Evolutionary conservation across 2,888 invertebrate genomes (phyloP).

Genomic region (Cephus nigrinus): DNA sequence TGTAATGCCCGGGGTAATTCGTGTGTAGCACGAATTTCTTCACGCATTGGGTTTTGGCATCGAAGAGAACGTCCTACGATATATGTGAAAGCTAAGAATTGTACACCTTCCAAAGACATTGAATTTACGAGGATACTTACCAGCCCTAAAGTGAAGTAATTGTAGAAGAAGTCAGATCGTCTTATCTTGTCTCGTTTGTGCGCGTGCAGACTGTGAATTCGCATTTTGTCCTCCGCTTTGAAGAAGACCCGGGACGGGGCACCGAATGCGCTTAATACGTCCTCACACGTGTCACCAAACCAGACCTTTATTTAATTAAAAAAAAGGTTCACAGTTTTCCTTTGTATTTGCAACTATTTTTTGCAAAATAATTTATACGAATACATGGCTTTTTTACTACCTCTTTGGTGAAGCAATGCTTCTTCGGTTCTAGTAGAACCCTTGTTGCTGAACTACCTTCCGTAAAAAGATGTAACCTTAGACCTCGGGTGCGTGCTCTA

Average conservation of each 20-base stretch:
- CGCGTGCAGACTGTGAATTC: slow-evolving; percentile 92
- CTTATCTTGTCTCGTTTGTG: slow-evolving; percentile 81
- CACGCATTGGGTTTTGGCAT: slow-evolving; percentile 92
- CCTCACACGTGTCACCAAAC: slow-evolving; percentile 89
- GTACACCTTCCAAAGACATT: background rate
- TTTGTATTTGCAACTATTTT: background rate
- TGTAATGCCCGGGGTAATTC: slow-evolving; percentile 99
- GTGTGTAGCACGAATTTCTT: slow-evolving; percentile 98
- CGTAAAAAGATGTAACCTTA: slow-evolving; percentile 81
- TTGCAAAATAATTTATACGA: background rate
- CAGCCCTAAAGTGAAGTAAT: slow-evolving; percentile 96
- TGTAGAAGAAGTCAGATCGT: slow-evolving; percentile 97
- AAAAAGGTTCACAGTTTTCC: background rate
- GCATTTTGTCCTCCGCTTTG: slow-evolving; percentile 99
- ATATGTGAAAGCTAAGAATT: slow-evolving; percentile 26
- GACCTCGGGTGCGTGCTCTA: slow-evolving; percentile 77
- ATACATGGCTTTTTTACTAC: slow-evolving; percentile 35
- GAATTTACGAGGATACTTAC: slow-evolving; percentile 69
- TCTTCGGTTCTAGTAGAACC: slow-evolving; percentile 61
- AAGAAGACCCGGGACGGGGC: slow-evolving; percentile 94
- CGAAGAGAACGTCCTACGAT: slow-evolving; percentile 92
- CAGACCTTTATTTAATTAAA: slow-evolving; percentile 68
- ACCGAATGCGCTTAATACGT: slow-evolving; percentile 89
- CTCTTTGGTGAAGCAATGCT: slow-evolving; percentile 60
- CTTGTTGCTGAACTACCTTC: slow-evolving; percentile 68